Base-by-base conservation (phyloP, 2,888 invertebrate species). In the Mystacides longicornis region DNA sequence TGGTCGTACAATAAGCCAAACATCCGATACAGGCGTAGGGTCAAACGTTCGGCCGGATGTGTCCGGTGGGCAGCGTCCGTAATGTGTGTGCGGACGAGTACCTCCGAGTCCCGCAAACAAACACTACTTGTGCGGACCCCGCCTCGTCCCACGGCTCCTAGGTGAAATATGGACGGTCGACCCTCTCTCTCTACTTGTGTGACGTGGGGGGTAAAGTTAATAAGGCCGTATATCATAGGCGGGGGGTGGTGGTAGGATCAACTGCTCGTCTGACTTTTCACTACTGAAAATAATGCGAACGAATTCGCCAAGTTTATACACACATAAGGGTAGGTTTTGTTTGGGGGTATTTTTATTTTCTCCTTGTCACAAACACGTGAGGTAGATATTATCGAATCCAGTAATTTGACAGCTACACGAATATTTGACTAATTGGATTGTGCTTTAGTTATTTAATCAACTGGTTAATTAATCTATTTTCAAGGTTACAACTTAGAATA, bases 161-260 rank as follows among this genome's bases (percentile, higher is more conserved):
- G 20, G 20, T 19, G 16, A 45, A 45, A 7, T 45, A 45, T 45
- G 16, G 37, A 37, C 37, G 7, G 14, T 3, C 7, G 45, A 45
- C 45, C 45, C 45, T 43, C 18, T 18, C 43, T 18, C 43, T 37
- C 37, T 37, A 37, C n/a, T 37, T 37, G 14, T 37, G 37, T 14
- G 37, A 14, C 14, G 37, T 14, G 37, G 5, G 31, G 45, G 45
- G 45, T 45, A 21, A 20, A 45, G 45, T 45, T 45, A 45, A 45
- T 45, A 45, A 45, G 45, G 45, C 45, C 21, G 45, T 45, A 19
- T 45, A 45, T 45, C 45, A 45, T 45, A 7, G 14, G 7, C 37
- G n/a, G 16, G 14, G 16, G 16, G 14, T 16, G 14, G 14, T 16
- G 37, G 14, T 14, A n/a, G 37, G 37, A 27, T 37, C 37, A 37